Percentiles rank a stretch among this genome's conserved stretches.
These are phyloP conservation scores for Peromyscus maniculatus DNA, from an alignment of 2,113 vertebrate species.

Conservation along the genomic window DNA sequence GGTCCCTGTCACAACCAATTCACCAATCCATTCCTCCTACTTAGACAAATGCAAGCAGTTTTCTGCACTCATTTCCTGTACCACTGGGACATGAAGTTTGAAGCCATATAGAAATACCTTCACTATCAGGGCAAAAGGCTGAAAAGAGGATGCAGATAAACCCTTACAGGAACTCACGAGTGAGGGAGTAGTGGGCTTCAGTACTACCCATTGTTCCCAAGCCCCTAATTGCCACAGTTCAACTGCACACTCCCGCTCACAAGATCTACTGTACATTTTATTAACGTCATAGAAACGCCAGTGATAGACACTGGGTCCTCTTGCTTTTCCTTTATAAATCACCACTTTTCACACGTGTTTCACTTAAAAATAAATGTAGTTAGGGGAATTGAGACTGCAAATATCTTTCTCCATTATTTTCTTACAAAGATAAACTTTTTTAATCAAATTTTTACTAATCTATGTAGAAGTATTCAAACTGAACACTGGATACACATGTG, in stretches of 20 bases:
- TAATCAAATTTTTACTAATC: not conserved
- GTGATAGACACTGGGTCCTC: not conserved
- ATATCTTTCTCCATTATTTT: not conserved
- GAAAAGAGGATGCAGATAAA: not conserved
- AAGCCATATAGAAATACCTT: conserved; percentile 54
- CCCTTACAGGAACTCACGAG: not conserved
- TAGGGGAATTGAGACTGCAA: not conserved
- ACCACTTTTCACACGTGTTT: not conserved
- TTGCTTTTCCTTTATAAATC: not conserved
- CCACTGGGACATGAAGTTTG: conserved; percentile 63
- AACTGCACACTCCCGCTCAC: not conserved
- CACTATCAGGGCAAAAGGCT: not conserved
- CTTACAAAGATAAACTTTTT: not conserved
- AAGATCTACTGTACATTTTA: not conserved
- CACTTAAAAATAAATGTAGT: not conserved
- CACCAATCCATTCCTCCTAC: conserved; percentile 62
- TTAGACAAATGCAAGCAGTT: conserved; percentile 55
- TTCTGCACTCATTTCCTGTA: conserved; percentile 63
- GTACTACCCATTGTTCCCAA: accelerated
- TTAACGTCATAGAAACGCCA: not conserved
- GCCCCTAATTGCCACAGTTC: too few species aligned
- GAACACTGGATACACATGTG: not conserved
- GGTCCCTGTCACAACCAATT: conserved; percentile 73
- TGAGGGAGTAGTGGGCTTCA: not conserved
- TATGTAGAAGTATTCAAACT: not conserved